Base-by-base conservation (phyloP, 2,888 invertebrate species). In the Ditylenchus weischeri region DNA sequence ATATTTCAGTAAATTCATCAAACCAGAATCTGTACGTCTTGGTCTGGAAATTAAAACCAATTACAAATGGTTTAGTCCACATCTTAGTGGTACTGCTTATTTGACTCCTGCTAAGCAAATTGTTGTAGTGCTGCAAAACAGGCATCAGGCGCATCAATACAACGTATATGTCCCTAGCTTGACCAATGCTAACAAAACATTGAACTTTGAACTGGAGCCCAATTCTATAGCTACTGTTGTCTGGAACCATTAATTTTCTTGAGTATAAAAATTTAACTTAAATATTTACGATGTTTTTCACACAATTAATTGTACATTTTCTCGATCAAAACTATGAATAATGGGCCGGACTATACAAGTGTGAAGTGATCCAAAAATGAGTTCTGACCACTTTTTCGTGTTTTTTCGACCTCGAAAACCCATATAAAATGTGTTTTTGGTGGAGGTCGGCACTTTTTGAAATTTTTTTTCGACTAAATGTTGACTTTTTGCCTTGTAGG, bases 1-100 rank as follows among this genome's bases (percentile, higher is more conserved):
- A 57, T 29, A 36, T 21, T 59, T 59, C 10, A 62, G 62, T 21
- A 62, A 62, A 47, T 62, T 62, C n/a, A 21, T 62, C n/a, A 19
- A 4, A 13, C 62, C 62, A 43, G n/a, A 48, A 11, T 62, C 62
- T 5, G 18, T 62, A 1, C 61, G 61, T 29, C 15, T 60, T 13
- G 61, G 61, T 21, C 13, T 60, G n/a, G 38, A 60, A 36, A n/a
- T 60, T 7, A 38, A 60, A 19, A 21, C n/a, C 4, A 1, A 36
- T 38, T 19, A 19, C 18, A n/a, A 35, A 18, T n/a, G n/a, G 19
- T 15, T 15, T 23, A 18, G 38, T 60, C 23, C 49, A 18, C 19
- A 23, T 4, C 23, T 62, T 15, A 19, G 18, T 23, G 62, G 36
- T 4, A 23, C 35, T 15, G 62, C 50, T 15, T 62, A 54, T 38